These are phyloP conservation scores for Fukomys damarensis DNA, from an alignment of 2,113 vertebrate genomes.

Conservation along the genomic window DNA sequence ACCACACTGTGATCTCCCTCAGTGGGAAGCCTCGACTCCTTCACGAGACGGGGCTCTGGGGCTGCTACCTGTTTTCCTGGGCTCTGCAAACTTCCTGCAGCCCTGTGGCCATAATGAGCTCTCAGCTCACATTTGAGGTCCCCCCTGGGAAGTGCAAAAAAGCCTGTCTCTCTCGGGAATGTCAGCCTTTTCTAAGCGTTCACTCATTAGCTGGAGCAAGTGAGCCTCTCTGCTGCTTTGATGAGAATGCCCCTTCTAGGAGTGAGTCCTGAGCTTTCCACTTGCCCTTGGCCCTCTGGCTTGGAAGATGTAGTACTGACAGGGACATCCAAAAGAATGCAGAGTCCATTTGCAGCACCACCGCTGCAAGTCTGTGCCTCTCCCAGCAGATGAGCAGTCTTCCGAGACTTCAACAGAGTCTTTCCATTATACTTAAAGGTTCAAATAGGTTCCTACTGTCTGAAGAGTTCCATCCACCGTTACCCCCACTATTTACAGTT, in stretches of 20 bases:
- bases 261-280: not conserved
- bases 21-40: not conserved
- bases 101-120: not conserved
- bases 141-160: conserved; percentile 41
- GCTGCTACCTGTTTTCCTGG: not conserved
- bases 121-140: not conserved
- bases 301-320: not conserved
- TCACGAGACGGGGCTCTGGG: too few species aligned
- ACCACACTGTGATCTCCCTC: not conserved
- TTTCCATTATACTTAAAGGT: not conserved
- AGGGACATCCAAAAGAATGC: not conserved
- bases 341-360: not conserved
- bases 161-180: conserved; percentile 52
- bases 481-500: not conserved
- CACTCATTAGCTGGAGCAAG: not conserved
- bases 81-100: not conserved
- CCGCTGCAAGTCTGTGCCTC: not conserved
- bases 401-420: not conserved
- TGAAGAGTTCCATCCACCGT: not conserved
- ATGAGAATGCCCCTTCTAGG: not conserved
- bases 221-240: conserved; percentile 19
- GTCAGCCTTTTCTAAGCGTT: conserved; percentile 10
- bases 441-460: not conserved
- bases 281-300: not conserved
- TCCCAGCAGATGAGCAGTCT: not conserved